phyloP scores from a whole-genome alignment of 2,888 invertebrate genomes.

The Andrena chrysosceles region DNA sequence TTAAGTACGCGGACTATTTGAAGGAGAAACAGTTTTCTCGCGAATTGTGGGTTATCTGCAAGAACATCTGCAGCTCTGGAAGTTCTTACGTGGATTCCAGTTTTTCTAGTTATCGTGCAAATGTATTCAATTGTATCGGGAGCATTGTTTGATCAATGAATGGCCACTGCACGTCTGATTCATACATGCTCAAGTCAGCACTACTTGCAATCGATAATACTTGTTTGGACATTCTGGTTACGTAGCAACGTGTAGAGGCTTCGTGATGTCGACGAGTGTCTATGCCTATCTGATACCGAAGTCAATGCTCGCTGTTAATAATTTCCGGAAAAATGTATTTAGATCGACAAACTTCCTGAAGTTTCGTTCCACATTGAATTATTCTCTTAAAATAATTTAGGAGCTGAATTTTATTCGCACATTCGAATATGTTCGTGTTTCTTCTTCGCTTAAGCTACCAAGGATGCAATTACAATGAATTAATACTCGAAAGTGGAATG shows the following conservation, averaged over 20 bases:
- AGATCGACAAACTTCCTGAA: not conserved
- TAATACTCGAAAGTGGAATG: no score
- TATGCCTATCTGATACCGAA: slow-evolving; percentile 5
- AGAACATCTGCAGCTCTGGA: not conserved
- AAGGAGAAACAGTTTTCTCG: no score
- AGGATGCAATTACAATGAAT: not conserved
- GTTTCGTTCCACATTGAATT: not conserved
- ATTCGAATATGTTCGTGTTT: not conserved
- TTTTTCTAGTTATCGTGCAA: slow-evolving; percentile 1
- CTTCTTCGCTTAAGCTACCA: not conserved
- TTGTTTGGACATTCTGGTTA: slow-evolving; percentile 79
- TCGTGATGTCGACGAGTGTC: slow-evolving; percentile 41
- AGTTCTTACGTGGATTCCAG: no score
- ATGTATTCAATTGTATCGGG: slow-evolving; percentile 48
- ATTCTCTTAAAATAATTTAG: not conserved
- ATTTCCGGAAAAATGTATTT: not conserved
- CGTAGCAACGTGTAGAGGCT: slow-evolving; percentile 75
- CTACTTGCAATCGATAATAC: slow-evolving; percentile 78
- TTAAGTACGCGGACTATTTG: no score
- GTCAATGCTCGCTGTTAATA: slow-evolving; percentile 32
- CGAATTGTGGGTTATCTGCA: no score
- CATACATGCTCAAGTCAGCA: slow-evolving; percentile 40
- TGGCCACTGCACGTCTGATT: slow-evolving; percentile 58
- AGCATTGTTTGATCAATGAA: slow-evolving; percentile 78
- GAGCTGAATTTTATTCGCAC: not conserved